Percentiles rank a stretch among this genome's conserved stretches.
Conservation (phyloP, 1,140 invertebrate species). For the Ephestia elutella region DNA sequence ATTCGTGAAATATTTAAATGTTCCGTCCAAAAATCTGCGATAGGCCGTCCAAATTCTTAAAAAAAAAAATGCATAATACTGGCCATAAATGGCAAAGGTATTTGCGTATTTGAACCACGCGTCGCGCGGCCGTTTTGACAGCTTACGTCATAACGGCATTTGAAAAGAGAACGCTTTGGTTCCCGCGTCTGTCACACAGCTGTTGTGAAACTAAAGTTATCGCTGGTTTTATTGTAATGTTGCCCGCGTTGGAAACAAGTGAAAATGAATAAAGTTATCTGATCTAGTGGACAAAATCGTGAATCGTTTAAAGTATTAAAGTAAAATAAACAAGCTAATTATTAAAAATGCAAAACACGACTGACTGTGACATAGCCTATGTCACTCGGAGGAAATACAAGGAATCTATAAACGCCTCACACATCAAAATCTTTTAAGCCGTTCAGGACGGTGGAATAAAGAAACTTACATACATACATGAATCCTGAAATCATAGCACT, state of each 20-base stretch:
- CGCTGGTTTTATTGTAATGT: background rate
- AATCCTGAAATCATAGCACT: too few species aligned
- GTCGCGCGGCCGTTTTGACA: background rate
- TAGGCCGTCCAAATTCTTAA: too few species aligned
- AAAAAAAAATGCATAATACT: background rate
- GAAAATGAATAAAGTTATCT: background rate
- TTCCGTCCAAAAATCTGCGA: too few species aligned
- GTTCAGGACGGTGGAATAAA: too few species aligned
- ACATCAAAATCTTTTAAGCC: too few species aligned
- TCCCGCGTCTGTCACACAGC: slow-evolving; percentile 1
- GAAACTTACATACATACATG: too few species aligned
- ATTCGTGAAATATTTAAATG: too few species aligned
- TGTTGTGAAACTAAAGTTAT: background rate
- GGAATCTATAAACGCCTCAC: too few species aligned
- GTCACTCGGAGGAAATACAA: too few species aligned
- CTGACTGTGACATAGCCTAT: too few species aligned
- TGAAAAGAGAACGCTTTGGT: slow-evolving; percentile 4
- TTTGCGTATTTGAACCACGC: background rate
- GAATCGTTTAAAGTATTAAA: background rate
- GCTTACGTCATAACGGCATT: background rate
- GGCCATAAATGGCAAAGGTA: background rate
- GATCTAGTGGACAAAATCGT: background rate
- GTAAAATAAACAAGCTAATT: too few species aligned
- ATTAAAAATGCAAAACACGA: too few species aligned
- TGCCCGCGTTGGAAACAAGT: background rate